Conservation (phyloP, 2,797 vertebrate genomes). For the Meriones psammophilus region DNA sequence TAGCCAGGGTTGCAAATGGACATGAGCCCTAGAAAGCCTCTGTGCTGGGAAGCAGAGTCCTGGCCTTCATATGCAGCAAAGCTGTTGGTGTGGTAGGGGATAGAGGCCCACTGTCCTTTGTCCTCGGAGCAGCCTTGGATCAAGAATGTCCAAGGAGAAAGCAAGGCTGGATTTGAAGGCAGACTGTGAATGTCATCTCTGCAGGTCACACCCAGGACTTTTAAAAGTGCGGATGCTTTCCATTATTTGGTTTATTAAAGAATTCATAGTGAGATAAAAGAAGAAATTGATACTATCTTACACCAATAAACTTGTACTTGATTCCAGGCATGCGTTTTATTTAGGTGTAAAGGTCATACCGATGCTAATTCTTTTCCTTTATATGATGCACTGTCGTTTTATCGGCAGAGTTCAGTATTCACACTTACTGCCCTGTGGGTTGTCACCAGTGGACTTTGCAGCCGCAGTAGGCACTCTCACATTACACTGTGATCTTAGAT, state of each 20-base stretch:
- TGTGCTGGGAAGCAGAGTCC: background rate
- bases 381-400: background rate
- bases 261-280: slow-evolving; percentile 53
- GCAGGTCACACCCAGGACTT: slow-evolving; percentile 3
- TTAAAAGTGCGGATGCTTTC: slow-evolving; percentile 44
- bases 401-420: background rate
- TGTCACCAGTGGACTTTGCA: background rate
- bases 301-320: slow-evolving; percentile 10
- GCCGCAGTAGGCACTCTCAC: background rate
- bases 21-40: background rate
- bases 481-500: background rate
- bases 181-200: slow-evolving; percentile 9
- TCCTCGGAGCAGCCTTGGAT: background rate
- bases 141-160: background rate
- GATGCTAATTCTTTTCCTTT: slow-evolving; percentile 24
- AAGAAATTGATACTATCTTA: background rate
- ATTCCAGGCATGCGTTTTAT: background rate
- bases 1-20: background rate
- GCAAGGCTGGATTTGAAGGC: background rate
- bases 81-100: background rate
- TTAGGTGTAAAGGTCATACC: slow-evolving; percentile 20
- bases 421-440: background rate
- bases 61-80: background rate
- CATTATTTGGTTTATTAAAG: slow-evolving; percentile 48
- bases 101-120: background rate